phyloP scores from a whole-genome alignment of 2,113 vertebrate genomes.

The Tragelaphus strepsiceros region DNA sequence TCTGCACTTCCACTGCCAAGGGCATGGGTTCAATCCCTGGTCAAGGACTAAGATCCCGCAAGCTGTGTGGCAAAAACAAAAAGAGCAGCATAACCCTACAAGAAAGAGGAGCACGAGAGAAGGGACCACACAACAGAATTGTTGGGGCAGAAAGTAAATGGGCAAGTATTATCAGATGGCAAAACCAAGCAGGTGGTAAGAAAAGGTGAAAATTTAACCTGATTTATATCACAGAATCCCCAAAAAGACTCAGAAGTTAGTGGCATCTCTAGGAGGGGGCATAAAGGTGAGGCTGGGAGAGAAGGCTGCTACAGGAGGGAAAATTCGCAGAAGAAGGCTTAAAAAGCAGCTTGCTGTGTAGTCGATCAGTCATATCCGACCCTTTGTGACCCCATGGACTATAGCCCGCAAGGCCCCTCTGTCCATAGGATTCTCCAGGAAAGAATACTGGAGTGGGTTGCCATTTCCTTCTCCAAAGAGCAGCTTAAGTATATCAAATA shows the following conservation, averaged over 20 bases:
- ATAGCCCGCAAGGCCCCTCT: rapidly evolving
- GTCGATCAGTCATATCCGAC: not conserved
- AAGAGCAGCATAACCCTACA: not conserved
- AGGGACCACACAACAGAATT: not conserved
- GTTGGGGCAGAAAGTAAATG: not conserved
- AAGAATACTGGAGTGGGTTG: not conserved
- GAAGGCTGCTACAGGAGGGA: not conserved
- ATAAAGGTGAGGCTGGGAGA: not conserved
- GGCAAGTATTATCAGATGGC: not conserved
- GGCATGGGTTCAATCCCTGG: not conserved
- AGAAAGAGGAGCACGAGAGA: not conserved
- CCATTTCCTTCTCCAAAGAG: not conserved
- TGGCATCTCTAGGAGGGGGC: not conserved
- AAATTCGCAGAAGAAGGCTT: not conserved
- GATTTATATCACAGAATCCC: not conserved
- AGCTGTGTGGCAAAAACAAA: not conserved
- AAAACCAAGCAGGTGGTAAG: not conserved
- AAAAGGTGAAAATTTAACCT: not conserved
- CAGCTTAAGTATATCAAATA: not conserved
- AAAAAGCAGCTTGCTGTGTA: not conserved
- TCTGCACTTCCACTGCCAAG: not conserved
- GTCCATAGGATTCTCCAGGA: not conserved
- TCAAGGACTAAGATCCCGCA: not conserved
- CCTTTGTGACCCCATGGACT: not conserved
- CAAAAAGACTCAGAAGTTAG: not conserved